These are phyloP conservation scores for Apolygus lucorum DNA, from an alignment of 1,140 invertebrate species.

Conservation along the genomic window DNA sequence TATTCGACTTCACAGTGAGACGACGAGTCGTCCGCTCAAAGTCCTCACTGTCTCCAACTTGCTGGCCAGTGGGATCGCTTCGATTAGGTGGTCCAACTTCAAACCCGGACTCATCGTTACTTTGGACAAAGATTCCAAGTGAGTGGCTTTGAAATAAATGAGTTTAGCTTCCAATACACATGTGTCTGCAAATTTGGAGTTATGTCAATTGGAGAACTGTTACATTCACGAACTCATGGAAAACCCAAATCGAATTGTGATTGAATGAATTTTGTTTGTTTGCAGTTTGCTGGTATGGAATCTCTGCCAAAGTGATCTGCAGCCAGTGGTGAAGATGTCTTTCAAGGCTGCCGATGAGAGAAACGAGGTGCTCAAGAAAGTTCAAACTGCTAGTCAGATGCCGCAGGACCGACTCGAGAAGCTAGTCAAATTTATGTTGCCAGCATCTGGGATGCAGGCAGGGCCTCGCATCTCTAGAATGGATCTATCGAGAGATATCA, in stretches of 20 bases:
- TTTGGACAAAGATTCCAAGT: background rate
- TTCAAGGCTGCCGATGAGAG: background rate
- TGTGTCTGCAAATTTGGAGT: no score
- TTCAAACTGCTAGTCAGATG: background rate
- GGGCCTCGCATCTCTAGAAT: background rate
- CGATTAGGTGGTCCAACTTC: background rate
- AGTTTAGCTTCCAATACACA: no score
- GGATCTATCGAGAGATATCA: background rate
- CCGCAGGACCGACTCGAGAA: background rate
- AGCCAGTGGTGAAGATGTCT: background rate
- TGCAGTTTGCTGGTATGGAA: background rate
- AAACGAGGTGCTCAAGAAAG: background rate
- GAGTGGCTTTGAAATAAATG: no score
- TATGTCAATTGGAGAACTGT: background rate
- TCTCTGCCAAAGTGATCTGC: background rate
- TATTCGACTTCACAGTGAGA: constrained; percentile 4
- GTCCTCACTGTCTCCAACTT: background rate
- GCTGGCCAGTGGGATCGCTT: background rate
- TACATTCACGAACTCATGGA: background rate
- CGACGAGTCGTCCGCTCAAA: background rate
- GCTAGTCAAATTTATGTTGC: background rate
- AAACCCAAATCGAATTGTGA: background rate
- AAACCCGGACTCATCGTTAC: background rate
- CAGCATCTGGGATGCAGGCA: background rate
- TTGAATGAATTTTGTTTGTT: background rate